Base-by-base conservation (phyloP, 2,888 invertebrate species). In the Reticulitermes lucifugus region DNA sequence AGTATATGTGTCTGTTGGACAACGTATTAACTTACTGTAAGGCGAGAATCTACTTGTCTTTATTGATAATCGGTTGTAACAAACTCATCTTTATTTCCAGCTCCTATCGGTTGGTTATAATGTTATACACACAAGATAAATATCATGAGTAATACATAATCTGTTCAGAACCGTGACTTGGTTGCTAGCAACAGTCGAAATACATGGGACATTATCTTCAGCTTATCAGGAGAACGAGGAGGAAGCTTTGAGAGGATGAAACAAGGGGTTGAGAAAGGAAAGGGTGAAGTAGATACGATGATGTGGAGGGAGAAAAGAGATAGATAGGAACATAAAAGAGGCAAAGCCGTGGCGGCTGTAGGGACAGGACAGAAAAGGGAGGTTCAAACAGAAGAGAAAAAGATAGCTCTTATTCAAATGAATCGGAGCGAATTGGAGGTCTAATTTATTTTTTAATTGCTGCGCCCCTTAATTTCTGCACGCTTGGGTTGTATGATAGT, bases 211-310 rank as follows among this genome's bases (percentile, higher is more conserved):
- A 43, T 70, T 81, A 81, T 81, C 81, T 81, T 81, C 25, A 46
- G 81, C 70, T 81, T 81, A 81, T 81, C 81, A 81, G 41, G 18
- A n/a, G 43, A 81, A 22, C 43, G 41, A 80, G 9, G 59, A 85
- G 86, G 87, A 83, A 79, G 73, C 81, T 73, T n/a, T 41, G 35
- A 35, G 71, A 80, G 85, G 75, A 59, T 43, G 80, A 79, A 35
- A 55, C 85, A 82, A 70, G 79, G 83, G 84, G 46, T 46, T 46
- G 10, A 46, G 46, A 46, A 35, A 70, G 87, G 60, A 84, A 60
- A 75, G 84, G 60, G 80, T 80, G 81, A 43, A 75, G 84, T 55
- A 83, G 84, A 88, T 89, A 80, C 89, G 89, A 90, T 89, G 90
- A 90, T 90, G 90, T 90, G 55, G 85, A 51, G 79, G 85, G n/a